phyloP scores from a whole-genome alignment of 2,888 invertebrate species.

The Erebia palarica region DNA sequence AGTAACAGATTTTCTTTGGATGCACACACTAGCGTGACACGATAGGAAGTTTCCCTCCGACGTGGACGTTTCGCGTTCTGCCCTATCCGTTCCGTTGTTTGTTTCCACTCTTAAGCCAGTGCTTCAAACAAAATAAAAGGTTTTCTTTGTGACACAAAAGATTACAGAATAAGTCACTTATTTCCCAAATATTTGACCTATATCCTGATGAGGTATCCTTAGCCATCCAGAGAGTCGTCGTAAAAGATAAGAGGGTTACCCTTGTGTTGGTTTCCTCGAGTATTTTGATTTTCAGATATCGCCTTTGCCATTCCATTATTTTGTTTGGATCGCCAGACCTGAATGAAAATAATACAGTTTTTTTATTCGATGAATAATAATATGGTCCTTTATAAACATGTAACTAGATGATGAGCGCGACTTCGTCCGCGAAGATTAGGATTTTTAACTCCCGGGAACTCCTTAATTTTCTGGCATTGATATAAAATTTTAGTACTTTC shows the following conservation, averaged over 20 bases:
- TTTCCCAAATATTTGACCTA: slow-evolving; percentile 29
- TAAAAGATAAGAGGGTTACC: slow-evolving; percentile 51
- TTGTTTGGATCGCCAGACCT: background rate
- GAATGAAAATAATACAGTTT: background rate
- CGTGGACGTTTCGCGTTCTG: too few relatives aligned
- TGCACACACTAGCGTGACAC: too few relatives aligned
- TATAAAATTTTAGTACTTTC: too few relatives aligned
- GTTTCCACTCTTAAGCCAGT: background rate
- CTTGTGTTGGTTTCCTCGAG: slow-evolving; percentile 52
- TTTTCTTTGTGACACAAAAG: slow-evolving; percentile 24
- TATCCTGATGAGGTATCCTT: slow-evolving; percentile 29
- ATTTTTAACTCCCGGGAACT: too few relatives aligned
- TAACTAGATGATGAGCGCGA: too few relatives aligned
- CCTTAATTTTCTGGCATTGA: too few relatives aligned
- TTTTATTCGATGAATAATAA: too few relatives aligned
- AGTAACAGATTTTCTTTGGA: too few relatives aligned
- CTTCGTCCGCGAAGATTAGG: too few relatives aligned
- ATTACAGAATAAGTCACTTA: slow-evolving; percentile 29
- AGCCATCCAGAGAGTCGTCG: slow-evolving; percentile 31
- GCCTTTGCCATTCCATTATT: slow-evolving; percentile 25
- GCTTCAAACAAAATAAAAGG: slow-evolving; percentile 9
- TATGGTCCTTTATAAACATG: too few relatives aligned
- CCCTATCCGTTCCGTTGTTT: too few relatives aligned
- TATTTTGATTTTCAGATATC: slow-evolving; percentile 52
- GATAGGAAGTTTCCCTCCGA: too few relatives aligned